phyloP scores from a whole-genome alignment of 2,797 vertebrate genomes.

The Tympanoctomys barrerae region DNA sequence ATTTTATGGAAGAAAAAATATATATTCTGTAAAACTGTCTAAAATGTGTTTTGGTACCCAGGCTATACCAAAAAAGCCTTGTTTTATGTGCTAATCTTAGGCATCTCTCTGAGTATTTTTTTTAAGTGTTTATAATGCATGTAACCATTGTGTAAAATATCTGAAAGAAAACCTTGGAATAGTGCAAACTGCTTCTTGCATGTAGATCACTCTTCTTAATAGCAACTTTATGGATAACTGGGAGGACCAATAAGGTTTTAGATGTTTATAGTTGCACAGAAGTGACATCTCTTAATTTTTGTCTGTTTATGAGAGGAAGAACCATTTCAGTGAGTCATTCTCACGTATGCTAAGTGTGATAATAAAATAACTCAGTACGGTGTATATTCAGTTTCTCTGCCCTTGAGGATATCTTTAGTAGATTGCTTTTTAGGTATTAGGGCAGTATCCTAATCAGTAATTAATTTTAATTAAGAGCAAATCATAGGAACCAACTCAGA shows the following conservation, averaged over 20 bases:
- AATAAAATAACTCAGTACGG: background rate
- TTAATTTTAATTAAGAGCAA: background rate
- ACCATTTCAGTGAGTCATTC: background rate
- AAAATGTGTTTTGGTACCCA: conserved; percentile 14
- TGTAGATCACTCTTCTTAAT: background rate
- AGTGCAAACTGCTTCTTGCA: background rate
- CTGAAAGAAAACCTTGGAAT: background rate
- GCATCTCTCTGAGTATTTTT: background rate
- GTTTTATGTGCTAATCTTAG: background rate
- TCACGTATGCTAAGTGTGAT: background rate
- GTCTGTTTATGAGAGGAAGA: background rate
- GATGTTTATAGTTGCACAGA: too few relatives aligned
- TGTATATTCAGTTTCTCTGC: background rate
- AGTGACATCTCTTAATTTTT: too few relatives aligned
- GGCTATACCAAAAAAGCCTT: background rate
- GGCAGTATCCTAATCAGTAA: background rate
- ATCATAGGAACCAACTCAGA: background rate
- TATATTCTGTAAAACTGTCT: conserved; percentile 45
- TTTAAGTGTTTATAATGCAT: background rate
- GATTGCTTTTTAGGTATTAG: background rate
- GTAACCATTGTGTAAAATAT: background rate
- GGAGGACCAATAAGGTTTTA: fast-evolving
- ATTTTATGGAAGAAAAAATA: background rate
- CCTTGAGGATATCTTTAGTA: background rate
- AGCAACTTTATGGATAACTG: fast-evolving